Percentiles rank a stretch among this genome's conserved stretches.
phyloP scores from a whole-genome alignment of 2,797 vertebrate genomes.

The Microtus obscurus region DNA sequence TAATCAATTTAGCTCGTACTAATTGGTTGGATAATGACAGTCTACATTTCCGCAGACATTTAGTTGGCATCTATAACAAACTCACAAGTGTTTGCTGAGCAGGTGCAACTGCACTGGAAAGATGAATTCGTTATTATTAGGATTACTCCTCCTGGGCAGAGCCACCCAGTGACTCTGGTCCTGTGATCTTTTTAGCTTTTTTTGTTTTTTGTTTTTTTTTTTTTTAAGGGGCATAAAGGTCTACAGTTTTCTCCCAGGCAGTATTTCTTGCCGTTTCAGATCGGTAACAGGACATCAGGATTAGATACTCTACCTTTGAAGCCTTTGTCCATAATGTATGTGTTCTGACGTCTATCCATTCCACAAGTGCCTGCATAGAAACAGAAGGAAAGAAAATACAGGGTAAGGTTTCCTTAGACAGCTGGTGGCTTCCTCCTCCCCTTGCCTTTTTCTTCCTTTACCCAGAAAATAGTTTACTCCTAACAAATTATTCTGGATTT shows the following conservation, averaged over 20 bases:
- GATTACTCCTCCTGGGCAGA: conserved; percentile 55
- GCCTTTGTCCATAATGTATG: conserved; percentile 93
- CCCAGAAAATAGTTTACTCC: conserved; percentile 53
- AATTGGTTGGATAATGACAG: conserved; percentile 76
- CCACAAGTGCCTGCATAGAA: conserved; percentile 91
- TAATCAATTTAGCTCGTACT: conserved; percentile 74
- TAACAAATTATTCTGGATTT: conserved; percentile 38
- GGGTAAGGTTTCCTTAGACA: conserved; percentile 45
- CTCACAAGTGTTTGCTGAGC: conserved; percentile 78
- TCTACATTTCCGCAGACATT: conserved; percentile 79
- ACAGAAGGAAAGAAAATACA: conserved; percentile 73
- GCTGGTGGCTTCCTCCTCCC: not conserved
- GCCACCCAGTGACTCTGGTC: conserved; percentile 62
- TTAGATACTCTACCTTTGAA: conserved; percentile 94
- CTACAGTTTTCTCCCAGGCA: conserved; percentile 49
- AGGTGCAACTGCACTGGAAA: conserved; percentile 77
- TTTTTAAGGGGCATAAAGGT: not conserved
- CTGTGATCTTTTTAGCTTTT: conserved; percentile 56
- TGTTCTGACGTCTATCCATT: conserved; percentile 93
- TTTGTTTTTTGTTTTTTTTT: not conserved
- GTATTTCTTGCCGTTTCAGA: conserved; percentile 67
- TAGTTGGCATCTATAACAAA: conserved; percentile 78
- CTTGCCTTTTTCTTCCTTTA: not conserved
- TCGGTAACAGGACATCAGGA: conserved; percentile 73
- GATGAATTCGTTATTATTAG: conserved; percentile 60